A percentile compares a stretch with the other conserved stretches of the same genome.
Evolutionary conservation across 53 echinoderm and acorn worm genomes (phyloP).

Genomic region (Patiria pectinifera): DNA sequence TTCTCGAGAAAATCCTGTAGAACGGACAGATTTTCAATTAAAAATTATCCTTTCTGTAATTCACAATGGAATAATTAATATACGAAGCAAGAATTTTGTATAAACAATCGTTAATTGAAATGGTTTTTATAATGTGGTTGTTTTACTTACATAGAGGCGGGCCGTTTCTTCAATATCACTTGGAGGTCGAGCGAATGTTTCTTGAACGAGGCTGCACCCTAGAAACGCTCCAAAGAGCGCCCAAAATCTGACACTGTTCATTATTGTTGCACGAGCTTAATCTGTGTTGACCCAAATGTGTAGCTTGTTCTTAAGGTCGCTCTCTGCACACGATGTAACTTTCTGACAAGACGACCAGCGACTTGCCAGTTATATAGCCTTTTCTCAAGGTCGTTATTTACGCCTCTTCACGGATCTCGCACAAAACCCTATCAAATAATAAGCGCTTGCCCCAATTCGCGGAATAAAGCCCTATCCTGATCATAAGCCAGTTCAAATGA

Average conservation of each 20-base stretch:
- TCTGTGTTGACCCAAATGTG: background rate
- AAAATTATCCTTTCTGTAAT: background rate
- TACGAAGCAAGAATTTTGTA: too few relatives aligned
- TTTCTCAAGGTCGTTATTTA: conserved; percentile 10
- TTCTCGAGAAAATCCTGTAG: conserved; percentile 43
- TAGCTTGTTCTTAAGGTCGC: background rate
- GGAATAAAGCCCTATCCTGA: background rate
- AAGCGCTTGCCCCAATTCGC: background rate
- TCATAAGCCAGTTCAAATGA: background rate
- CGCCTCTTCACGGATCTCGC: conserved; percentile 34
- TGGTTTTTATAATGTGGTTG: too few relatives aligned
- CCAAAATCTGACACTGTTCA: conserved; percentile 7
- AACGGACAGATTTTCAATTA: background rate
- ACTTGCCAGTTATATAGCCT: conserved; percentile 36
- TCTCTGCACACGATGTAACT: background rate
- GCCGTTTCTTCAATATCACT: background rate
- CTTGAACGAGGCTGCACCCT: conserved; percentile 37
- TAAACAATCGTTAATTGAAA: too few relatives aligned
- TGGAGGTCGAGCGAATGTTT: conserved; percentile 30
- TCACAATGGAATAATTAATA: too few relatives aligned
- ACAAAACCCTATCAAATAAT: too few relatives aligned
- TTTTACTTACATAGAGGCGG: conserved; percentile 28
- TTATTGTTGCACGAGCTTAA: background rate
- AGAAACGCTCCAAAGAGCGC: conserved; percentile 24
- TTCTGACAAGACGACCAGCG: background rate